Base-by-base conservation (phyloP, 2,797 vertebrate genomes). In the Ispidina lecontei region DNA sequence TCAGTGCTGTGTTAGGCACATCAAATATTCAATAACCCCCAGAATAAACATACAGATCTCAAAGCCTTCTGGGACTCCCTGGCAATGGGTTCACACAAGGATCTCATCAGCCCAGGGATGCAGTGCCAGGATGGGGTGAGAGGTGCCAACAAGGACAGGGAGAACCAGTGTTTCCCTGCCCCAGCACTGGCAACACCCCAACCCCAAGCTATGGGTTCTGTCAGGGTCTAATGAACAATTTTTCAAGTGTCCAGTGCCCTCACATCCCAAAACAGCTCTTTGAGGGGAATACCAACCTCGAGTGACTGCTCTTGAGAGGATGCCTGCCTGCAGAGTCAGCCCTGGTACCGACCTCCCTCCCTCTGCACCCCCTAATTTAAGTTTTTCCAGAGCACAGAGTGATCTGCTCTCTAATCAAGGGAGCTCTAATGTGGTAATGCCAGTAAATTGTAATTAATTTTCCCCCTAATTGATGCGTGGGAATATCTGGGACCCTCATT, bases 401-500 rank as follows among this genome's bases (percentile, higher is more conserved):
- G 23, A 89, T 89, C 65, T 51, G 43, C 94, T 89, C 44, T 72
- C 89, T 64, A 93, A 95, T 94, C 92, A 44, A 95, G 89, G 68
- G 90, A 97, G 86, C 54, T 90, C 89, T 97, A 97, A 96, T 74
- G 90, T 64, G 86, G 89, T 92, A 97, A 96, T 39, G 86, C 94
- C 86, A 71, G 95, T 96, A 97, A 97, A 97, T 90, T 93, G 94
- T 97, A 97, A 98, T 98, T 97, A 98, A 98, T 97, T 97, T 97
- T 96, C 84, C 90, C 93, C 95, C 90, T 97, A 98, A 97, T 97
- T 97, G 97, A 95, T 97, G 97, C 88, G 91, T 98, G 96, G 97
- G 97, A 96, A 93, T 97, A 96, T 90, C 95, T 31, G 43, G 95
- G 95, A 95, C 96, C 95, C 96, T 97, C 96, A 92, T 97, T 97